Evolutionary conservation across 2,113 vertebrate species (phyloP).

Genomic region (Illadopsis cleaveri): DNA sequence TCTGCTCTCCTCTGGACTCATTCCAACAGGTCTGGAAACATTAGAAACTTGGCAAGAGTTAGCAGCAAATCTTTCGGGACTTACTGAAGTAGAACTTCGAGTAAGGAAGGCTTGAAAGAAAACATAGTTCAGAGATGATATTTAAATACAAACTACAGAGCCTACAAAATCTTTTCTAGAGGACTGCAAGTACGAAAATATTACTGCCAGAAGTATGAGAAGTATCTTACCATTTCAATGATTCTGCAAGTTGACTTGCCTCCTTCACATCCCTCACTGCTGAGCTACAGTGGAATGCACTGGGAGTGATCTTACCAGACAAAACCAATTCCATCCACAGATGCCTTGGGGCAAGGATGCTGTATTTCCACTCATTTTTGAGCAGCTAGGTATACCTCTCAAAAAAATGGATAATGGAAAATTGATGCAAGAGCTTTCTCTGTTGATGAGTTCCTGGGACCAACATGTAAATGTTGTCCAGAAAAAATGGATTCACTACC

Average conservation of each 20-base stretch:
- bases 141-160: background rate
- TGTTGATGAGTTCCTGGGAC: background rate
- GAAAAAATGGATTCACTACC: background rate
- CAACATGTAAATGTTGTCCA: background rate
- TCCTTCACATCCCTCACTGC: background rate
- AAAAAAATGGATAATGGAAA: background rate
- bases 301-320: background rate
- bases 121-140: background rate
- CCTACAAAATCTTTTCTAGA: background rate
- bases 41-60: background rate
- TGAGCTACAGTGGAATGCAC: background rate
- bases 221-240: background rate
- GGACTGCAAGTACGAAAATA: background rate
- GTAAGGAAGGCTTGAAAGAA: background rate
- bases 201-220: background rate
- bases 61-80: background rate
- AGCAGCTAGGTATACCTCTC: background rate
- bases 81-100: background rate
- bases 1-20: background rate
- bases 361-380: background rate
- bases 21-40: background rate
- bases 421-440: background rate
- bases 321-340: accelerated
- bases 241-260: background rate
- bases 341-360: background rate